These are phyloP conservation scores for Drosophila bunnanda DNA, from an alignment of 2,888 invertebrate genomes.

Conservation along the genomic window DNA sequence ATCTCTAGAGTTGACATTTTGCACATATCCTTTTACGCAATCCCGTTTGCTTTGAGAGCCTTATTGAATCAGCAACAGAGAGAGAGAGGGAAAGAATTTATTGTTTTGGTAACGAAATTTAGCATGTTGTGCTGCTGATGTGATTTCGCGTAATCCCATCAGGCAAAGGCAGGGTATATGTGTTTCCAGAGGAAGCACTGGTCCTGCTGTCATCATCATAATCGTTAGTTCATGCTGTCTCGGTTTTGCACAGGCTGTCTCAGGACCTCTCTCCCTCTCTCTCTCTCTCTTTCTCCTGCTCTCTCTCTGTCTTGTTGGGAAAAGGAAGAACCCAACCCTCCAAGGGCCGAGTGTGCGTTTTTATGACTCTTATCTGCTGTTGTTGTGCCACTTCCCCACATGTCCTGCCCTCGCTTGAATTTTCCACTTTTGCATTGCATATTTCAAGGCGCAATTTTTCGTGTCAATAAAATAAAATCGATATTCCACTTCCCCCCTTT, in stretches of 20 bases:
- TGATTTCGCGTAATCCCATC: slow-evolving; percentile 11
- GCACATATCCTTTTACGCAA: slow-evolving; percentile 1
- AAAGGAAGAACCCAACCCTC: slow-evolving; percentile 27
- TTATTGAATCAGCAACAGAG: slow-evolving; percentile 2
- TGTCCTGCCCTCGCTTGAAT: slow-evolving; percentile 20
- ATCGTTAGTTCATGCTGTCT: slow-evolving; percentile 62
- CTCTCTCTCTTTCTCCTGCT: background rate
- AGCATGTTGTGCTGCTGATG: slow-evolving; percentile 13
- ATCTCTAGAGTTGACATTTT: slow-evolving; percentile 7
- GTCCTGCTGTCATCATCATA: slow-evolving; percentile 69
- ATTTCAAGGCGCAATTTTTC: slow-evolving; percentile 76
- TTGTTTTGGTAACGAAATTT: slow-evolving; percentile 21
- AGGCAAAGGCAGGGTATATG: slow-evolving; percentile 4
- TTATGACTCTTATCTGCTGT: slow-evolving; percentile 75
- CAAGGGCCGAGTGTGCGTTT: slow-evolving; percentile 55
- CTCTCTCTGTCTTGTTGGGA: slow-evolving; percentile 23
- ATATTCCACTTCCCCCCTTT: slow-evolving; percentile 41
- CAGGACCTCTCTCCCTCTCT: background rate
- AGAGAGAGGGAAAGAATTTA: slow-evolving; percentile 3
- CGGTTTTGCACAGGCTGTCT: slow-evolving; percentile 18
- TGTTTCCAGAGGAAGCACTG: background rate
- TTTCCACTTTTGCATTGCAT: slow-evolving; percentile 68
- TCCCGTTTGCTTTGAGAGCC: slow-evolving; percentile 5
- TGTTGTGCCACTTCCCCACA: slow-evolving; percentile 44
- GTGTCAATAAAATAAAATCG: slow-evolving; percentile 76